These are phyloP conservation scores for Onychostruthus taczanowskii DNA, from an alignment of 2,113 vertebrate species.

Conservation along the genomic window DNA sequence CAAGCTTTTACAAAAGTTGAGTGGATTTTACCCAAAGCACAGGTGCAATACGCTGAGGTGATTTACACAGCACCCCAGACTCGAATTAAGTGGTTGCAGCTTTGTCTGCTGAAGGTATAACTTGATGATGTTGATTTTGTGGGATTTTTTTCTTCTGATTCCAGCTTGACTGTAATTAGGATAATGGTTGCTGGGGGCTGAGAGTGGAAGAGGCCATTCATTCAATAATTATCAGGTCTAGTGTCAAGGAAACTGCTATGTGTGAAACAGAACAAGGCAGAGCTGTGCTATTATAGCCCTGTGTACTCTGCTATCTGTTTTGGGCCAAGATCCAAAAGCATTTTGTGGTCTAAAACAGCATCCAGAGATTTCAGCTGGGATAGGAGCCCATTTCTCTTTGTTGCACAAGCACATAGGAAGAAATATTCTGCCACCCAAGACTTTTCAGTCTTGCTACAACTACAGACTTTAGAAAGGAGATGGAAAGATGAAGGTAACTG, in stretches of 20 bases:
- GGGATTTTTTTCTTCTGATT: not conserved
- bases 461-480: not conserved
- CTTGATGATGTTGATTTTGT: not conserved
- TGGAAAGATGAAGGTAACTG: not conserved
- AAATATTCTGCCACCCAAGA: not conserved
- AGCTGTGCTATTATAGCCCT: not conserved
- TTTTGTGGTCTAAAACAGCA: slow-evolving; percentile 21
- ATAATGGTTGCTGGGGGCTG: not conserved
- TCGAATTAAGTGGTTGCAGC: not conserved
- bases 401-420: not conserved
- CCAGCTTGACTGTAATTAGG: slow-evolving; percentile 19
- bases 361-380: slow-evolving; percentile 11
- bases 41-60: not conserved
- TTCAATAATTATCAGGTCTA: slow-evolving; percentile 35
- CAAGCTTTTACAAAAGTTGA: not conserved
- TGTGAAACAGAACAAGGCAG: slow-evolving; percentile 10
- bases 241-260: not conserved
- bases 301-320: not conserved
- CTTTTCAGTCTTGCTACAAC: not conserved
- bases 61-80: not conserved
- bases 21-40: not conserved
- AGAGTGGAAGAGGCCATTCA: not conserved
- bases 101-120: not conserved
- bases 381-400: not conserved
- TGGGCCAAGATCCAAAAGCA: not conserved